phyloP scores from a whole-genome alignment of 2,888 invertebrate species.

The Drosophila prolongata region DNA sequence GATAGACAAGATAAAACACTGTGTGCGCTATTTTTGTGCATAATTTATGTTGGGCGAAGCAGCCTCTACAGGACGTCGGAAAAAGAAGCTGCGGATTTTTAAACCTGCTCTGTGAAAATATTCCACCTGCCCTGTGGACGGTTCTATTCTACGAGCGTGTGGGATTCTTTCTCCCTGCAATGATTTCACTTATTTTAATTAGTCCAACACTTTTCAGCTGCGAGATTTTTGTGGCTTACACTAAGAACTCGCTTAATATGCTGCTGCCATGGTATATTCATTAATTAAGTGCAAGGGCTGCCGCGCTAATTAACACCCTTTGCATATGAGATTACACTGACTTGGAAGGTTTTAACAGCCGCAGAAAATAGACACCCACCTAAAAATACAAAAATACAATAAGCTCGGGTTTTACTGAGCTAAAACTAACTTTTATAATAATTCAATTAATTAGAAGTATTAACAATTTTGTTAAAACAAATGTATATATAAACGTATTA shows the following conservation, averaged over 20 bases:
- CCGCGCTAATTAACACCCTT: not conserved
- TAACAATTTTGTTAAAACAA: too few species aligned
- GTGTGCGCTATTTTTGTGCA: constrained; percentile 72
- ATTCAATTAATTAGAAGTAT: too few species aligned
- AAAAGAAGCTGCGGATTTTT: constrained; percentile 27
- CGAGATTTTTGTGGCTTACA: constrained; percentile 52
- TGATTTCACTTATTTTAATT: constrained; percentile 72
- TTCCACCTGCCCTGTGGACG: constrained; percentile 43
- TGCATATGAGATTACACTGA: not conserved
- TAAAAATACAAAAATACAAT: too few species aligned
- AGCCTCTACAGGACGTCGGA: constrained; percentile 14
- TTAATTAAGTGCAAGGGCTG: constrained; percentile 2
- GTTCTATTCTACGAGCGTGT: constrained; percentile 6
- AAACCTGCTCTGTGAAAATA: too few species aligned
- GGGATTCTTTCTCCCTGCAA: constrained; percentile 20
- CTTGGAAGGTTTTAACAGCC: not conserved
- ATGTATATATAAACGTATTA: too few species aligned
- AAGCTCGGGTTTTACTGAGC: too few species aligned
- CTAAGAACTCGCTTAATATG: constrained; percentile 5
- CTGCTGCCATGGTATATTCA: not conserved
- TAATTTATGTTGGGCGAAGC: constrained; percentile 65
- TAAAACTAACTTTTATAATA: too few species aligned
- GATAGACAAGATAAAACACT: constrained; percentile 80
- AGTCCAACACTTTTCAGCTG: constrained; percentile 46
- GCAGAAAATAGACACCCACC: too few species aligned